Conservation (phyloP, 2,113 vertebrate genomes). For the Arvicanthis niloticus region DNA sequence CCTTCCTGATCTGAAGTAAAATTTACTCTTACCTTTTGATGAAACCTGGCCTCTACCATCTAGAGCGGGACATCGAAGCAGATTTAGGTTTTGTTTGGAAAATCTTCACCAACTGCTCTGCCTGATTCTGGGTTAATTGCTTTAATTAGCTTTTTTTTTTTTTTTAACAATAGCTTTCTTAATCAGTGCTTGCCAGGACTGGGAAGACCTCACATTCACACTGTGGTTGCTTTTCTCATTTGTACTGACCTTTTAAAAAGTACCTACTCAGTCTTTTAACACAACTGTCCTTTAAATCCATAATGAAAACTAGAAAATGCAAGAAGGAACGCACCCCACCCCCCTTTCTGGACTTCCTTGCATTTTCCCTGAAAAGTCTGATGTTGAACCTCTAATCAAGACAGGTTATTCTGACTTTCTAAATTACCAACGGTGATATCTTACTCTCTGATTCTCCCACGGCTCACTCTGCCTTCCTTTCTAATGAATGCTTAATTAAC, state of each 20-base stretch:
- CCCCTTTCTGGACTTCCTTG: neutral
- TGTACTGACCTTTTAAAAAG: slow-evolving; percentile 53
- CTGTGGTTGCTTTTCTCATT: slow-evolving; percentile 41
- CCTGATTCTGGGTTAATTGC: slow-evolving; percentile 79
- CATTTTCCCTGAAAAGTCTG: neutral
- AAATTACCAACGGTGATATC: slow-evolving; percentile 60
- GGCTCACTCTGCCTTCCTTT: slow-evolving; percentile 58
- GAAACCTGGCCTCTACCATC: neutral
- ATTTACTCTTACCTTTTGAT: slow-evolving; percentile 65
- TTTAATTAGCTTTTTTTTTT: slow-evolving; percentile 70
- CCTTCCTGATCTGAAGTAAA: slow-evolving; percentile 67
- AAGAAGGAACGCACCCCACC: neutral
- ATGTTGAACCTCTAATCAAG: slow-evolving; percentile 67
- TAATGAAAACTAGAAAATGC: slow-evolving; percentile 31
- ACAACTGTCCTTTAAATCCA: slow-evolving; percentile 36
- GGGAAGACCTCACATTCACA: neutral
- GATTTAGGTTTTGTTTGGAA: slow-evolving; percentile 63
- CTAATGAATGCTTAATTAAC: slow-evolving; percentile 81
- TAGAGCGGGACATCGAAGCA: slow-evolving; percentile 50
- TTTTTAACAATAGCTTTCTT: slow-evolving; percentile 65
- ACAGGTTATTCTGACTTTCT: slow-evolving; percentile 72
- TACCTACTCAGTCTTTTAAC: slow-evolving; percentile 22
- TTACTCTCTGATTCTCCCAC: slow-evolving; percentile 39
- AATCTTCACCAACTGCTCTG: slow-evolving; percentile 69
- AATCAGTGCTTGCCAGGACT: slow-evolving; percentile 62